phyloP scores from a whole-genome alignment of 2,888 invertebrate species.

The Polydesmus complanatus region DNA sequence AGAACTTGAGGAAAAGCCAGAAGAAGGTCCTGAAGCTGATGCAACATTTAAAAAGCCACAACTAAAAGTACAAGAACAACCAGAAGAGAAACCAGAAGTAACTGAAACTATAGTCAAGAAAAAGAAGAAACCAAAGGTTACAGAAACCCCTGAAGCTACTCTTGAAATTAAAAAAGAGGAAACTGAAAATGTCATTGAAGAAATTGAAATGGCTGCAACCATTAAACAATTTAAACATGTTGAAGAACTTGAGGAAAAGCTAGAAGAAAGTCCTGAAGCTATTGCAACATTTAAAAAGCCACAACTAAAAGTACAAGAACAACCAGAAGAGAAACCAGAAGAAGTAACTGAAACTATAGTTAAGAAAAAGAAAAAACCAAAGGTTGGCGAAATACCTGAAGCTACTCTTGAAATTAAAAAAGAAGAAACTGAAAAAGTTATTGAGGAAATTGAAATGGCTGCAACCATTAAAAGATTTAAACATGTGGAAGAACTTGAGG shows the following conservation, averaged over 20 bases:
- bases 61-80: not conserved
- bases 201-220: conserved; percentile 40
- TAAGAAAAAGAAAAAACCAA: conserved; percentile 3
- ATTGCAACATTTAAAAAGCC: not conserved
- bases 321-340: conserved; percentile 13
- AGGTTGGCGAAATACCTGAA: conserved; percentile 4
- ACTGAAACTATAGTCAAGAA: conserved; percentile 12
- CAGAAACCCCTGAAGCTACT: conserved; percentile 21
- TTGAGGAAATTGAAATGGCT: conserved; percentile 3
- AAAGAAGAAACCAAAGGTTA: conserved; percentile 8
- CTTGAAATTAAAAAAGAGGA: conserved; percentile 18
- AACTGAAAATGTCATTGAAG: conserved; percentile 13
- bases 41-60: conserved; percentile 2
- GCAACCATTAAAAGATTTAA: conserved; percentile 23
- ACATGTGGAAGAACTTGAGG: not conserved
- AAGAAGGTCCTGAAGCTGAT: not conserved
- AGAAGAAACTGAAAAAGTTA: not conserved
- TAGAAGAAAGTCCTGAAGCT: conserved; percentile 9
- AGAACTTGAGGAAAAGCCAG: not conserved
- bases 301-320: not conserved
- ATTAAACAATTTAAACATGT: conserved; percentile 47
- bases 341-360: conserved; percentile 5
- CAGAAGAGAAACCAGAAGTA: conserved; percentile 10
- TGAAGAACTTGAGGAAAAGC: conserved; percentile 11
- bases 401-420: conserved; percentile 7